Percentiles rank a stretch among this genome's conserved stretches.
Conservation (phyloP, 1,140 invertebrate genomes). For the Leptopilina boulardi region DNA sequence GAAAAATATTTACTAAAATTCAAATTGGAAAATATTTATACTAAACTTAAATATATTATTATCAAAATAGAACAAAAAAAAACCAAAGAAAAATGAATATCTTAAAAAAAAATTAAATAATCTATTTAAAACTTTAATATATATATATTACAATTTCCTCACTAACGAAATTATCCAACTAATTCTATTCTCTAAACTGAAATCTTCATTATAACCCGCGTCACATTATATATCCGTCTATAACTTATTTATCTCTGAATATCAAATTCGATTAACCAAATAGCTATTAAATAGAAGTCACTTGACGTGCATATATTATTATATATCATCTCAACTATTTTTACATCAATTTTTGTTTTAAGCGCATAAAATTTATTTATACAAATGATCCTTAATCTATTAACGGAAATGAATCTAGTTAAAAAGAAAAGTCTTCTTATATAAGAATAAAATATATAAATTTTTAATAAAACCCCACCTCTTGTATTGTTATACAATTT, state of each 20-base stretch:
- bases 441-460: no score
- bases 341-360: neutral
- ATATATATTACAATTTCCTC: neutral
- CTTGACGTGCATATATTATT: neutral
- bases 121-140: neutral
- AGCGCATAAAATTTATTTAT: neutral
- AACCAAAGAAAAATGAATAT: no score
- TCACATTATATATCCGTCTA: neutral
- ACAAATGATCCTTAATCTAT: neutral
- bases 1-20: no score
- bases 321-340: neutral
- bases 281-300: neutral
- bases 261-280: neutral
- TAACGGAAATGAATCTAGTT: neutral
- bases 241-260: slow-evolving; percentile 2
- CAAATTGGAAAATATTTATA: no score
- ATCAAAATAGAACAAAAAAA: no score
- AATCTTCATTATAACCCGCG: neutral
- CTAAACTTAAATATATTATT: no score
- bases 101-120: no score
- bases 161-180: neutral
- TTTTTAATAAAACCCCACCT: neutral
- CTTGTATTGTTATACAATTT: neutral
- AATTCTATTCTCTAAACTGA: neutral
- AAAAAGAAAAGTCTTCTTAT: no score